These are phyloP conservation scores for Hirtodrosophila confusa DNA, from an alignment of 2,888 invertebrate species.

Conservation along the genomic window DNA sequence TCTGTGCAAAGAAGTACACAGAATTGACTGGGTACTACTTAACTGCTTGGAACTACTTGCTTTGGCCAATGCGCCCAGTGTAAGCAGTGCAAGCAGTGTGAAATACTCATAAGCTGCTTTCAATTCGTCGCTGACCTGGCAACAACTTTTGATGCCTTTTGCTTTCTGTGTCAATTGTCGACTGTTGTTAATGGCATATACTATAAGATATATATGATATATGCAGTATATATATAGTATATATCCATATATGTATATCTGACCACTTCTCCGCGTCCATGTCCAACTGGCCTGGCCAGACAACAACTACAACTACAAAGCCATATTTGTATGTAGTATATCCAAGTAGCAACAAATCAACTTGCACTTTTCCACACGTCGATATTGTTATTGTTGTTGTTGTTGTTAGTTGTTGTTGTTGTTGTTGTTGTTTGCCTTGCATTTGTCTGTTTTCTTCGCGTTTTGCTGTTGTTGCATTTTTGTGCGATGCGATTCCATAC, in stretches of 20 bases:
- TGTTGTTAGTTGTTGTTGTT: slow-evolving; percentile 13
- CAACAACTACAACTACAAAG: slow-evolving; percentile 27
- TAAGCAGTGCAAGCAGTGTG: slow-evolving; percentile 33
- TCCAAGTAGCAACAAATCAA: slow-evolving; percentile 37
- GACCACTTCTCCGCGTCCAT: slow-evolving; percentile 23
- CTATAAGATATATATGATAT: slow-evolving; percentile 1
- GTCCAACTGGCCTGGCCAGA: slow-evolving; percentile 38
- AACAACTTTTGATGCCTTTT: slow-evolving; percentile 25
- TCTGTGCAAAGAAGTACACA: too few species aligned
- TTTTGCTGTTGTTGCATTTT: slow-evolving; percentile 26
- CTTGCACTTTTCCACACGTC: slow-evolving; percentile 68
- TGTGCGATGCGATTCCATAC: slow-evolving; percentile 25
- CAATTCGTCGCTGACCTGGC: background rate
- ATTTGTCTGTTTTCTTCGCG: slow-evolving; percentile 65
- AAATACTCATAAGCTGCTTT: background rate
- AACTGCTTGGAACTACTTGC: slow-evolving; percentile 7
- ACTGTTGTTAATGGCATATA: background rate
- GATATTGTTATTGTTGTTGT: slow-evolving; percentile 34
- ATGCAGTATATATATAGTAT: background rate
- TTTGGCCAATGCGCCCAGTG: too few species aligned
- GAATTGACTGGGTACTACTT: background rate
- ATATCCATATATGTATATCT: slow-evolving; percentile 8
- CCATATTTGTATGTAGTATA: slow-evolving; percentile 51
- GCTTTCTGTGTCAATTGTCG: slow-evolving; percentile 53
- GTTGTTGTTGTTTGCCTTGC: slow-evolving; percentile 56